phyloP scores from a whole-genome alignment of 2,113 vertebrate genomes.

The Zosterops borbonicus region DNA sequence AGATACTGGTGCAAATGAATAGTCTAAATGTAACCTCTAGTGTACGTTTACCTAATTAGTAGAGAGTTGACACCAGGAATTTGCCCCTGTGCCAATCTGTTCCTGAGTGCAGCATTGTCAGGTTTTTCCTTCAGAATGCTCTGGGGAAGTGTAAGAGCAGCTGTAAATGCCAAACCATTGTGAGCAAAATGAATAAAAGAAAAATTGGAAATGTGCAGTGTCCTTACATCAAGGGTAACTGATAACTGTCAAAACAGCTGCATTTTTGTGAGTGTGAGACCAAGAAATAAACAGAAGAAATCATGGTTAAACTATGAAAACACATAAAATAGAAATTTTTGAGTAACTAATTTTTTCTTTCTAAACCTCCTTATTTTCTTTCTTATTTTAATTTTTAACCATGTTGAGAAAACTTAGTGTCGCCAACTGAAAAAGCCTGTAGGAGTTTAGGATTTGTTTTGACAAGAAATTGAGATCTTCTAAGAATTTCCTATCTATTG shows the following conservation, averaged over 20 bases:
- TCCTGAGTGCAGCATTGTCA: background rate
- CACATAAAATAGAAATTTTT: background rate
- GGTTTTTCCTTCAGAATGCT: background rate
- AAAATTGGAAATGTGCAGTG: background rate
- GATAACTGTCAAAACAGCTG: background rate
- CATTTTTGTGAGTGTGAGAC: background rate
- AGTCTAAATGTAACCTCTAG: background rate
- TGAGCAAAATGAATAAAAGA: background rate
- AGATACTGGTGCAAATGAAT: background rate
- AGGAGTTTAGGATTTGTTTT: background rate
- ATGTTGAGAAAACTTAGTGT: background rate
- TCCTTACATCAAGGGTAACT: background rate
- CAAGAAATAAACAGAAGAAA: background rate
- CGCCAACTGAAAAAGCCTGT: background rate
- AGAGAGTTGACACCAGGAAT: background rate
- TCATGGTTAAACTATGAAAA: background rate
- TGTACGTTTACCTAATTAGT: background rate
- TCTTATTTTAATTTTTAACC: background rate
- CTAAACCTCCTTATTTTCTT: background rate
- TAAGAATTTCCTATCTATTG: background rate
- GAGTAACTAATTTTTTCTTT: background rate
- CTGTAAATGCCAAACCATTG: background rate
- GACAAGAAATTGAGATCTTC: background rate
- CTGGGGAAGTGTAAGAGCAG: background rate
- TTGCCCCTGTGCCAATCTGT: background rate